These are phyloP conservation scores for Drosophila mayaguana DNA, from an alignment of 2,888 invertebrate genomes.

Conservation along the genomic window DNA sequence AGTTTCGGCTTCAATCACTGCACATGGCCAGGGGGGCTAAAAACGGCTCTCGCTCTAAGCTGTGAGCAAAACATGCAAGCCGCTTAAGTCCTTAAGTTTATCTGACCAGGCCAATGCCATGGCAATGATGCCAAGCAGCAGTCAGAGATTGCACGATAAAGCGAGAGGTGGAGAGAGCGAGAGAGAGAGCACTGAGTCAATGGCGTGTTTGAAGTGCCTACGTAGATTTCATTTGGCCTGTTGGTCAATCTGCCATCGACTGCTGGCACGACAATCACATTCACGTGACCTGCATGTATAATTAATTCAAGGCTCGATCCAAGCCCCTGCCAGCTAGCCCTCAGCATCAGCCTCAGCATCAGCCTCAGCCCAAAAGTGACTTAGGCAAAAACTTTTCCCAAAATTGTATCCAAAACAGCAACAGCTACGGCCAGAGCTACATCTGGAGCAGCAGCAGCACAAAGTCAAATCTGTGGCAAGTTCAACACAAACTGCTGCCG, in stretches of 20 bases:
- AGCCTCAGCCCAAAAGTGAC: conserved; percentile 47
- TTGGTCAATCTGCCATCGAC: conserved; percentile 63
- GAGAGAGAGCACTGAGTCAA: conserved; percentile 29
- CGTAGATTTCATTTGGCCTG: conserved; percentile 54
- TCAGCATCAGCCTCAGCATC: conserved; percentile 6
- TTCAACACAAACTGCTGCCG: conserved; percentile 57
- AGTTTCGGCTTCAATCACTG: conserved; percentile 62
- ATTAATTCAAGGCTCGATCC: conserved; percentile 67
- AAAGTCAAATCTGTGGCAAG: conserved; percentile 74
- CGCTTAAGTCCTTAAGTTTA: conserved; percentile 81
- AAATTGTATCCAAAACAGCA: conserved; percentile 68
- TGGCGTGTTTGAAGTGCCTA: conserved; percentile 61
- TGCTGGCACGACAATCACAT: conserved; percentile 80
- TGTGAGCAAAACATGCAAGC: conserved; percentile 74
- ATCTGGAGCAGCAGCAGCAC: conserved; percentile 28
- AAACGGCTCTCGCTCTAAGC: conserved; percentile 41
- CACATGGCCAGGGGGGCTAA: conserved; percentile 26
- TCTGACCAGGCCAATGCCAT: conserved; percentile 63
- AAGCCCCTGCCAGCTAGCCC: neutral
- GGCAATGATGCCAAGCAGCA: conserved; percentile 40
- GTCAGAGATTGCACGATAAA: neutral
- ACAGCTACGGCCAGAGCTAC: conserved; percentile 24
- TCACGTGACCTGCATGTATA: conserved; percentile 81
- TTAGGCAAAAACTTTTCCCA: conserved; percentile 68
- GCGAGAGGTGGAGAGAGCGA: conserved; percentile 5